phyloP scores from a whole-genome alignment of 1,140 invertebrate species.

The Subanguina moxae region DNA sequence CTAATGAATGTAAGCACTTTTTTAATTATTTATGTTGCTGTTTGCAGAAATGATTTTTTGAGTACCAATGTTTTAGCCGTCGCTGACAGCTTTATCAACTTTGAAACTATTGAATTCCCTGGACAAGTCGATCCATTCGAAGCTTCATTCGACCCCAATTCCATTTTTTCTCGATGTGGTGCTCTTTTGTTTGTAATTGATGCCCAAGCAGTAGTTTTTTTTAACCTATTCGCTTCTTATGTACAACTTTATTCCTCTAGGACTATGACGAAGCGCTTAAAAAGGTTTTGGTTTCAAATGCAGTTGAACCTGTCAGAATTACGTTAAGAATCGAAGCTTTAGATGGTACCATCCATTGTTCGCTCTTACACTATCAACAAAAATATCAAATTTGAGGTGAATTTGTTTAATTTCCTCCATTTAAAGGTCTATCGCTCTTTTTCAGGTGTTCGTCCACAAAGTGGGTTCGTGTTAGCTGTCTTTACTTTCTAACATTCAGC shows the following conservation, averaged over 20 bases:
- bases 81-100: slow-evolving; percentile 96
- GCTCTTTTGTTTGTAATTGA: slow-evolving; percentile 98
- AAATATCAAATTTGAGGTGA: slow-evolving; percentile 92
- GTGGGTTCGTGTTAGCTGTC: slow-evolving; percentile 40
- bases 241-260: too few relatives aligned
- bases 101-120: slow-evolving; percentile 99
- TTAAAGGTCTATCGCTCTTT: too few relatives aligned
- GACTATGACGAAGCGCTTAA: slow-evolving; percentile 74
- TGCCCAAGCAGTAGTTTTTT: slow-evolving; percentile 70
- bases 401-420: too few relatives aligned
- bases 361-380: slow-evolving; percentile 93
- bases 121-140: slow-evolving; percentile 97
- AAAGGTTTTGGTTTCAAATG: slow-evolving; percentile 61
- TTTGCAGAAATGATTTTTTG: slow-evolving; percentile 13
- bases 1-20: slow-evolving; percentile 76
- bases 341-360: slow-evolving; percentile 80
- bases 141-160: slow-evolving; percentile 86
- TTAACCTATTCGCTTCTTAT: too few relatives aligned
- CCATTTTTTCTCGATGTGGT: slow-evolving; percentile 78
- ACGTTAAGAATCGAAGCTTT: too few relatives aligned
- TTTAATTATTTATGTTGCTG: neutral
- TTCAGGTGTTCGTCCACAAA: slow-evolving; percentile 56
- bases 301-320: too few relatives aligned
- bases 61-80: slow-evolving; percentile 66
- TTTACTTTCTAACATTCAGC: too few relatives aligned